These are phyloP conservation scores for Acromyrmex charruanus DNA, from an alignment of 1,140 invertebrate genomes.

Conservation along the genomic window DNA sequence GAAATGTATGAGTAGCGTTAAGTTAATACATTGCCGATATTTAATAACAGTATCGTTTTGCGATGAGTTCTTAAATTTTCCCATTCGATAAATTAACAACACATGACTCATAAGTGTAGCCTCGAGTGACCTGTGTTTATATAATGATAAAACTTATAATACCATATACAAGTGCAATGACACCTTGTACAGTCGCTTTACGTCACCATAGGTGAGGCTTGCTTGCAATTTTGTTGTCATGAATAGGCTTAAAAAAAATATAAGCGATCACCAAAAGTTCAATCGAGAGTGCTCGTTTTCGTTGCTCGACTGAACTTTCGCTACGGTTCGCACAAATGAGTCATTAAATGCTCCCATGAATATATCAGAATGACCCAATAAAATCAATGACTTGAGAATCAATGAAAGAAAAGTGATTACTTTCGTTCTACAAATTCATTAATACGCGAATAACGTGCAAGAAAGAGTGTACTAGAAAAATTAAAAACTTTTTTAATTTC, in stretches of 20 bases:
- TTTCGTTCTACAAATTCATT: background rate
- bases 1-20: background rate
- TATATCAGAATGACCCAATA: constrained; percentile 1
- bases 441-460: background rate
- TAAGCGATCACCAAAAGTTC: background rate
- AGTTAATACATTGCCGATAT: constrained; percentile 38
- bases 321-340: constrained; percentile 21
- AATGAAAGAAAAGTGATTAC: constrained; percentile 6
- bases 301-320: constrained; percentile 11
- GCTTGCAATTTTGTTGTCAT: background rate
- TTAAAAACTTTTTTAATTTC: background rate
- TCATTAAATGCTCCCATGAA: constrained; percentile 39
- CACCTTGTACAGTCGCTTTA: background rate
- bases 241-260: background rate
- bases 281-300: constrained; percentile 31
- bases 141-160: constrained; percentile 3
- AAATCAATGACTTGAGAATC: constrained; percentile 7
- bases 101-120: constrained; percentile 54
- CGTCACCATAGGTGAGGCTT: background rate
- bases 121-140: constrained; percentile 16
- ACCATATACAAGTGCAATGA: background rate
- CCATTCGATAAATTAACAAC: constrained; percentile 58
- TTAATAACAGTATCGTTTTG: constrained; percentile 18
- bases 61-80: constrained; percentile 46
- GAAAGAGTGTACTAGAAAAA: background rate